Evolutionary conservation across 2,888 invertebrate species (phyloP), one percentile per base, ranked within the genome.

Genomic region (Melieria crassipennis): DNA sequence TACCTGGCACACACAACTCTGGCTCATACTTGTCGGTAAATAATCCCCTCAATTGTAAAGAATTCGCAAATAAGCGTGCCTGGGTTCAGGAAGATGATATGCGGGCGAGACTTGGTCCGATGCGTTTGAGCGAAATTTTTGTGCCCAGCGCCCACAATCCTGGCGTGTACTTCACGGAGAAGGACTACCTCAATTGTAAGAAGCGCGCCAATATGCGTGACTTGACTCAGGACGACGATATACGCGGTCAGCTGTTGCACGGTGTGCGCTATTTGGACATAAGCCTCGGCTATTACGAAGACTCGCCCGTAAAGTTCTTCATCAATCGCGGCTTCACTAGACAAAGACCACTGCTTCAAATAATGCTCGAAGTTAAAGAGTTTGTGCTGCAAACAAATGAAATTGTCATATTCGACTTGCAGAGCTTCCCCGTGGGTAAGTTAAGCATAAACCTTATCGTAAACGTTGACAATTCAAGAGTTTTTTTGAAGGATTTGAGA

Each of bases 1-100:
- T 93, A 77, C 92, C 92, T 1, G 93, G 93, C 1, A 91, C 92
- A 0, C 93, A 93, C 80, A 91, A 92, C 82, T 90, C 92, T 0
- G 92, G 91, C 5, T 88, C 90, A 9, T 91, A 89, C 79, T 30
- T 30, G 30, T 30, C 30, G 30, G 30, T 30, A 30, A 30, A 30
- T 30, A 30, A 30, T 30, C 3, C 30, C 30, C 30, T 30, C 30
- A 30, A 30, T 30, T 30, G 30, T 30, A 1, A 30, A 30, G 2
- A 30, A 30, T 30, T 30, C 30, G 30, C 30, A 30, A 30, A 30
- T 30, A 30, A 30, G 30, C 30, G 30, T 30, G 30, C 30, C 30
- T 30, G 30, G 30, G 30, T 30, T 30, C 30, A 30, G 30, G 30
- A 30, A 30, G 30, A 30, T 30, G 30, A 30, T 30, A 30, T 30